These are phyloP conservation scores for Odobenus rosmarus DNA, from an alignment of 2,113 vertebrate genomes.

Conservation along the genomic window DNA sequence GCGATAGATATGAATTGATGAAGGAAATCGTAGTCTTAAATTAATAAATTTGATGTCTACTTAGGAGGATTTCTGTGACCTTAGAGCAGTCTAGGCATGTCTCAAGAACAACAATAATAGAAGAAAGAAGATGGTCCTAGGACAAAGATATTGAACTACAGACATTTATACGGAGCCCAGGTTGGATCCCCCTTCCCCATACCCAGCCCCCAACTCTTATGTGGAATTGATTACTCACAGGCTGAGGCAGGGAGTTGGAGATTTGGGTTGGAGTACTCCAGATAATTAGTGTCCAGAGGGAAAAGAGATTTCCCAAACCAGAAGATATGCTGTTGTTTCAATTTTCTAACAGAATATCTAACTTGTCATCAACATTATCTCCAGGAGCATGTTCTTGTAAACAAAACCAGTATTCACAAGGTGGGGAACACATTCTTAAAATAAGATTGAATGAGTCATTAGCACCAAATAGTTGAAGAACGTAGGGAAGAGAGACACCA, in stretches of 20 bases:
- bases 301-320: background rate
- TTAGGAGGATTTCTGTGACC: background rate
- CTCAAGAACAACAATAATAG: background rate
- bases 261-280: background rate
- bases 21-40: background rate
- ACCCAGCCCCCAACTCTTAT: background rate
- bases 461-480: conserved; percentile 1
- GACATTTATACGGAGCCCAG: background rate
- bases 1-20: background rate
- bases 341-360: background rate
- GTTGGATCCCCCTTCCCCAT: background rate
- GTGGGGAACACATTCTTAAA: background rate
- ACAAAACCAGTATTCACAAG: background rate
- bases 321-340: background rate
- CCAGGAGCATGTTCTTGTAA: background rate
- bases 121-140: background rate
- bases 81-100: background rate
- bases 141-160: background rate
- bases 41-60: background rate
- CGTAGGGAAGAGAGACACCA: background rate
- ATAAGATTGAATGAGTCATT: background rate
- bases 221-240: background rate
- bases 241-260: background rate
- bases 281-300: background rate
- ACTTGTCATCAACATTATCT: background rate